These are phyloP conservation scores for Drosophila buzzatii DNA, from an alignment of 2,888 invertebrate species.

Conservation along the genomic window DNA sequence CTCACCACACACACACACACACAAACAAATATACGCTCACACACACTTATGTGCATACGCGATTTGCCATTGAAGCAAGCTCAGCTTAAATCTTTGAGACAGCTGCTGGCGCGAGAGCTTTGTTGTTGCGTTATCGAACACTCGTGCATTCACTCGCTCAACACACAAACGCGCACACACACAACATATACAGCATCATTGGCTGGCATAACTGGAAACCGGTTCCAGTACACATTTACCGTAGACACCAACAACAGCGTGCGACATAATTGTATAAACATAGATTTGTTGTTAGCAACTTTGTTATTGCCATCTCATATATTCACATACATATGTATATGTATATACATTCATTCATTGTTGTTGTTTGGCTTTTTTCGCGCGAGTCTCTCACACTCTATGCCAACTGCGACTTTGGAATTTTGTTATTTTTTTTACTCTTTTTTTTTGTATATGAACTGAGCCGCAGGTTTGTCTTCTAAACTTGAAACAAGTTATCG, in stretches of 20 bases:
- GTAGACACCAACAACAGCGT: constrained; percentile 43
- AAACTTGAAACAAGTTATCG: constrained; percentile 63
- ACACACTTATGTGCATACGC: constrained; percentile 25
- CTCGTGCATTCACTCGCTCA: constrained; percentile 21
- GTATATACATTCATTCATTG: constrained; percentile 21
- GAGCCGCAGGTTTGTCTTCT: constrained; percentile 54
- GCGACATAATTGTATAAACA: constrained; percentile 67
- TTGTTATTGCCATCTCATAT: constrained; percentile 40
- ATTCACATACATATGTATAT: constrained; percentile 8
- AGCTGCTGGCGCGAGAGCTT: constrained; percentile 37
- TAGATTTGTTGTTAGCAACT: constrained; percentile 28
- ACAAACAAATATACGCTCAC: not conserved
- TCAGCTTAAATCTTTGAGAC: constrained; percentile 38
- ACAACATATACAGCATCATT: constrained; percentile 61
- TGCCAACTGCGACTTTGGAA: constrained; percentile 59
- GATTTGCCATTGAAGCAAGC: constrained; percentile 68
- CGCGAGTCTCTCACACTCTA: constrained; percentile 54
- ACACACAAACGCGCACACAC: constrained; percentile 1
- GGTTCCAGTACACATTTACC: constrained; percentile 62
- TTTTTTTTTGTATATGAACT: constrained; percentile 14
- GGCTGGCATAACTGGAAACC: constrained; percentile 64
- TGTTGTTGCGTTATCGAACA: constrained; percentile 24
- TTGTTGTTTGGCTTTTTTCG: constrained; percentile 51
- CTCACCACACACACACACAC: constrained; percentile 31
- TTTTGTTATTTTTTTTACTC: constrained; percentile 35